Conservation (phyloP, 2,113 vertebrate genomes). For the Callorhinus ursinus region DNA sequence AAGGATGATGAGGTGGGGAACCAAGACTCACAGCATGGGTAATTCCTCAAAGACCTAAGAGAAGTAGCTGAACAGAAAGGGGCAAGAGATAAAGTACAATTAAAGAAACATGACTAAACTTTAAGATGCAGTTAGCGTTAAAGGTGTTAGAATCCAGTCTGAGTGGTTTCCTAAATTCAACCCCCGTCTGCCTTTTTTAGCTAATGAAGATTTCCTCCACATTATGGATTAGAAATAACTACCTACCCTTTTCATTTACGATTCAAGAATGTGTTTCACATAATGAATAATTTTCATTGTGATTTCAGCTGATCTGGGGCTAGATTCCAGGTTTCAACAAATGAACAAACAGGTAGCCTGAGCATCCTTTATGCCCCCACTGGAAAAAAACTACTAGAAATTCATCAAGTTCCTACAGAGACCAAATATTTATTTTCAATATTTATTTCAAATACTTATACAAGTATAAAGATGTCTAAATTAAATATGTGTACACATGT, state of each 20-base stretch:
- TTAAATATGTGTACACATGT: background rate
- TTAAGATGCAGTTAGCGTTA: background rate
- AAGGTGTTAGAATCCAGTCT: background rate
- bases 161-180: background rate
- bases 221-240: background rate
- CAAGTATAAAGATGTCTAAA: background rate
- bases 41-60: background rate
- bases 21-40: background rate
- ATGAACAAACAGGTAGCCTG: background rate
- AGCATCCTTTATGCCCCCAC: background rate
- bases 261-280: constrained; percentile 5
- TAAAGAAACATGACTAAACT: background rate
- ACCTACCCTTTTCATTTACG: background rate
- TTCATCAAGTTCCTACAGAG: background rate
- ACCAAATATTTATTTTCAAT: background rate
- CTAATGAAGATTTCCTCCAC: background rate
- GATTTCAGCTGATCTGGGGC: background rate
- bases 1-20: background rate
- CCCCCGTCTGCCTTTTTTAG: background rate
- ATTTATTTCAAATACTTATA: background rate
- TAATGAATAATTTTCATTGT: background rate
- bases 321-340: constrained; percentile 3
- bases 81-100: background rate
- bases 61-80: background rate
- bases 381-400: background rate